Evolutionary conservation across 2,888 invertebrate genomes (phyloP).

Genomic region (Dryobotodes eremita): DNA sequence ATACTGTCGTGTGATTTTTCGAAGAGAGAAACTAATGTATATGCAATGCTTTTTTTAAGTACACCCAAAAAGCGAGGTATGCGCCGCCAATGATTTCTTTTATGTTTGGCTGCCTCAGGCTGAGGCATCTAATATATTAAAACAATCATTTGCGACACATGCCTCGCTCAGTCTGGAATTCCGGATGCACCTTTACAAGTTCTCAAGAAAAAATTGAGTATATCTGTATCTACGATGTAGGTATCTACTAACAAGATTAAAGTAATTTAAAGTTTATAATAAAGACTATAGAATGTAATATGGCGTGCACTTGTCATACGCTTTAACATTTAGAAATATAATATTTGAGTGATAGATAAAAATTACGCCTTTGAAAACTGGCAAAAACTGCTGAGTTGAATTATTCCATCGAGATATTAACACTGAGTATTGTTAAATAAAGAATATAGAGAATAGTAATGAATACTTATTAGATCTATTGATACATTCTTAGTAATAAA

Average conservation of each 20-base stretch:
- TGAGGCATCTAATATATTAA: no score
- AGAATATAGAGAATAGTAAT: neutral
- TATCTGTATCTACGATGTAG: constrained; percentile 5
- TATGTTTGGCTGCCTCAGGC: no score
- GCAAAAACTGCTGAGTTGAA: neutral
- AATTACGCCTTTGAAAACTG: neutral
- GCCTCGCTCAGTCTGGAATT: no score
- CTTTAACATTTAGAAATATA: neutral
- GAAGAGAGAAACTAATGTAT: neutral
- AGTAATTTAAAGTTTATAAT: neutral
- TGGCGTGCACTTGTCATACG: constrained; percentile 13
- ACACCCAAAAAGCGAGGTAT: no score
- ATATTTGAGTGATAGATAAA: constrained; percentile 2
- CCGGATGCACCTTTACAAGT: no score
- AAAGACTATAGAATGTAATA: constrained; percentile 25
- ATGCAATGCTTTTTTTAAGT: neutral
- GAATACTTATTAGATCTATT: constrained; percentile 23
- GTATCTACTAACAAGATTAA: constrained; percentile 16
- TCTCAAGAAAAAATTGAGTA: no score
- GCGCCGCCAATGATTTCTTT: no score
- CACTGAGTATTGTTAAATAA: constrained; percentile 27
- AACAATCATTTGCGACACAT: no score
- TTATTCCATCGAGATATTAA: constrained; percentile 5
- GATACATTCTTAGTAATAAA: constrained; percentile 17
- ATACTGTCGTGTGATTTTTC: neutral